A percentile compares a stretch with the other conserved stretches of the same genome.
Conservation (phyloP, 2,113 vertebrate genomes). For the Lampris megalopsis region DNA sequence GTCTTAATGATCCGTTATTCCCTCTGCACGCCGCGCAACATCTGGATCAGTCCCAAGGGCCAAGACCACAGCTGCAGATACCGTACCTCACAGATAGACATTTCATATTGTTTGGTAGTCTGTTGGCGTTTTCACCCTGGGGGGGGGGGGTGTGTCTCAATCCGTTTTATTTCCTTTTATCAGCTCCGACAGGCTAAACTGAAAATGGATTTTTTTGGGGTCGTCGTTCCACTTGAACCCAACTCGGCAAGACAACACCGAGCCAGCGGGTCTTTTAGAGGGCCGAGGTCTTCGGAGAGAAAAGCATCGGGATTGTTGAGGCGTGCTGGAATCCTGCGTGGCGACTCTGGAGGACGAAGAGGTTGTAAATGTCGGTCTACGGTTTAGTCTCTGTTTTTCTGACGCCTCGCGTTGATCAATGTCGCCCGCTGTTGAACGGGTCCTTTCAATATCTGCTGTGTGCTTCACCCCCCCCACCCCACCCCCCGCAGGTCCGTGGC, state of each 20-base stretch:
- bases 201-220: not conserved
- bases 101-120: not conserved
- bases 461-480: too few relatives aligned
- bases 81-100: too few relatives aligned
- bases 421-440: conserved; percentile 3
- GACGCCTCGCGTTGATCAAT: not conserved
- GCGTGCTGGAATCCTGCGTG: conserved; percentile 7
- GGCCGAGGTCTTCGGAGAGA: not conserved
- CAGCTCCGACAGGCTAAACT: not conserved
- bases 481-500: not conserved
- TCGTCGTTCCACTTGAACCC: conserved; percentile 3
- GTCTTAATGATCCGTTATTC: not conserved
- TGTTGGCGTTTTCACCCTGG: conserved; percentile 13
- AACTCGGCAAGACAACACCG: not conserved
- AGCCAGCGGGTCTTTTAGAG: not conserved
- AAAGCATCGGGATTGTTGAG: not conserved
- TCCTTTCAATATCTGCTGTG: conserved; percentile 10
- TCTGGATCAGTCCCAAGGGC: not conserved
- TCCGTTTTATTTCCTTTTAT: not conserved
- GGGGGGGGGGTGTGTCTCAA: not conserved
- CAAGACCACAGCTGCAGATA: too few relatives aligned
- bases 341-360: conserved; percentile 9
- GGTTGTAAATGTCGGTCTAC: not conserved
- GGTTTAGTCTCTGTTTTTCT: conserved; percentile 2
- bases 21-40: not conserved